These are phyloP conservation scores for Schizopygopsis malacanthus DNA, from an alignment of 2,797 vertebrate species.

Conservation along the genomic window DNA sequence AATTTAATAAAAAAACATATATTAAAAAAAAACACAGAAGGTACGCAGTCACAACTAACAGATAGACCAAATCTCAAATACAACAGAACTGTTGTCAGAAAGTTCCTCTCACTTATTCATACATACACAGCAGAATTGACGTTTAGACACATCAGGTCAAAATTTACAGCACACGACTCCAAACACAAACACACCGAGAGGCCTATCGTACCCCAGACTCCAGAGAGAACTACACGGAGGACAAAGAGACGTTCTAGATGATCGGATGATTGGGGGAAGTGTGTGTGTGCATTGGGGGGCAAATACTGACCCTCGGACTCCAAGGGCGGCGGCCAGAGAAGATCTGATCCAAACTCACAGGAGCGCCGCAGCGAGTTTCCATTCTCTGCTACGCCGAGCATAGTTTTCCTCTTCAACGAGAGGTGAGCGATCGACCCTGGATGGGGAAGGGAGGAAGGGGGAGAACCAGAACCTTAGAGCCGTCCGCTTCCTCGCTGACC, in stretches of 20 bases:
- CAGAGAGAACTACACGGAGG: constrained; percentile 25
- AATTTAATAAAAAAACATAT: not conserved
- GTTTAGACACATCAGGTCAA: constrained; percentile 31
- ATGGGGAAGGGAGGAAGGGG: constrained; percentile 49
- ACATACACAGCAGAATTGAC: not conserved
- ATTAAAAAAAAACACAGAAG: constrained; percentile 22
- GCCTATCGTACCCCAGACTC: constrained; percentile 26
- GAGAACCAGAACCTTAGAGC: constrained; percentile 65
- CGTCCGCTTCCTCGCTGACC: constrained; percentile 30
- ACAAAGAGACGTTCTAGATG: constrained; percentile 47
- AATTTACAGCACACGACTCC: constrained; percentile 31
- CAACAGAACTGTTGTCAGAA: constrained; percentile 4
- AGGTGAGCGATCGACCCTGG: constrained; percentile 74
- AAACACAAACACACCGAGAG: constrained; percentile 49
- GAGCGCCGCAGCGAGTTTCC: constrained; percentile 81
- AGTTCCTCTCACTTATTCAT: not conserved
- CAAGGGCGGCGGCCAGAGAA: constrained; percentile 83
- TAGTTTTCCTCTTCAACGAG: constrained; percentile 83
- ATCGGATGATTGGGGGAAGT: constrained; percentile 11
- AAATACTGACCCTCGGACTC: constrained; percentile 81
- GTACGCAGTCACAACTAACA: constrained; percentile 29
- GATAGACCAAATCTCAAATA: constrained; percentile 4
- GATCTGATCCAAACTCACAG: constrained; percentile 85
- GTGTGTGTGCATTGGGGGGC: constrained; percentile 40
- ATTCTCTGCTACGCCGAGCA: constrained; percentile 80